Evolutionary conservation across 2,888 invertebrate species (phyloP).

Genomic region (Chouioia cunea): DNA sequence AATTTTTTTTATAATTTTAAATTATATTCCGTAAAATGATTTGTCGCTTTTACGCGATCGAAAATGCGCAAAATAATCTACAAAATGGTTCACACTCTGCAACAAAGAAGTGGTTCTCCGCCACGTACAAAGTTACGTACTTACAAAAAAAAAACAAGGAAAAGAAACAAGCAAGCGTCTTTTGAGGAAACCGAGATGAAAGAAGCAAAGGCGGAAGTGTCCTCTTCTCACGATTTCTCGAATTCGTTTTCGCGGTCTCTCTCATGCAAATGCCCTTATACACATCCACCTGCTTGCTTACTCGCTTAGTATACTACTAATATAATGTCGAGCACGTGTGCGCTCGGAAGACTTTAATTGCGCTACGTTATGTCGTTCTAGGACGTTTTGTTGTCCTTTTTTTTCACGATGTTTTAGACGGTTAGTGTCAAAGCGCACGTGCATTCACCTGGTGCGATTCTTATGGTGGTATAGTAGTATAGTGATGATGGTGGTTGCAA

Average conservation of each 20-base stretch:
- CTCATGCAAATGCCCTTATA: not conserved
- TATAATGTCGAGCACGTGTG: constrained; percentile 31
- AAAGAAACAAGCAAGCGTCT: too few species aligned
- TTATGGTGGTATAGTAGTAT: not conserved
- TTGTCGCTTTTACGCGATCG: too few species aligned
- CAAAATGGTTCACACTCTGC: too few species aligned
- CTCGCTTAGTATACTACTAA: not conserved
- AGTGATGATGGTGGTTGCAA: not conserved
- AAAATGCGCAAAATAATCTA: too few species aligned
- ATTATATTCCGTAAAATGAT: too few species aligned
- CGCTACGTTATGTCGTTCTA: constrained; percentile 8
- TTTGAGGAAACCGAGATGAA: too few species aligned
- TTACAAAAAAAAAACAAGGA: too few species aligned
- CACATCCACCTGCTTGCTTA: constrained; percentile 15
- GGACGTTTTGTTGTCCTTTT: not conserved
- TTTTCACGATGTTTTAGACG: constrained; percentile 3
- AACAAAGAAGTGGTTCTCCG: too few species aligned
- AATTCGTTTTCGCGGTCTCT: not conserved
- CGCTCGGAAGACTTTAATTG: constrained; percentile 25
- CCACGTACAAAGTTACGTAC: not conserved
- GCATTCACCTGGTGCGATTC: constrained; percentile 31
- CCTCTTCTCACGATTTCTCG: constrained; percentile 35
- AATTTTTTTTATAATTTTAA: too few species aligned
- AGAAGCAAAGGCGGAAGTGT: constrained; percentile 15
- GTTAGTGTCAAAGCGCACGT: constrained; percentile 28